Evolutionary conservation across 2,888 invertebrate species (phyloP), one percentile per base, ranked within the genome.

Genomic region (Apamea anceps): DNA sequence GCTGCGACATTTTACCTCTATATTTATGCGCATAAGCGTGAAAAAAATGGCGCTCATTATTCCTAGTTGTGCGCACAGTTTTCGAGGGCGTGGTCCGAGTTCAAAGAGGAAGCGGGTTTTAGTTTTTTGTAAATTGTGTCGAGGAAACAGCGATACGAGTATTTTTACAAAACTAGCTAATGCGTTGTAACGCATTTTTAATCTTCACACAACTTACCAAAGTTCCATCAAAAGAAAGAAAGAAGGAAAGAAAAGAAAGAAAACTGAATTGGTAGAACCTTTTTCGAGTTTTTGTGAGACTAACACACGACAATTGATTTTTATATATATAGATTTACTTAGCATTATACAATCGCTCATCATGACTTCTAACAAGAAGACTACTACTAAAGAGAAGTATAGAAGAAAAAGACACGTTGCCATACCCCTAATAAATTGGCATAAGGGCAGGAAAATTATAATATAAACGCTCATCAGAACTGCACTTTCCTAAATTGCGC

Each of bases 21-120:
- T 88, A 87, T 88, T 87, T 88, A 88, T 88, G 81, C 81, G 81
- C 87, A 82, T 80, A 87, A 88, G 88, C 81, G 80, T 77, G 74
- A 87, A 88, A 83, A 57, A 88, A 87, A 88, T 85, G 87, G 65
- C 73, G 25, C 73, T 80, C 87, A 88, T 88, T 88, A 88, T 88
- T 88, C 76, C 80, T 86, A 85, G 82, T 79, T 82, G 80, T 82
- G 85, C 76, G 83, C 87, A 85, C 88, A 77, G 77, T 87, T 79
- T 63, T 65, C 32, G 13, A 66, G 45, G 32, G 42, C 7, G 2
- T 75, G 63, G 86, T 57, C 13, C 21, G 65, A 68, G 67, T 54
- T 37, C 48, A 45, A 21, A 62, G 63, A 32, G 18, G 7, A 4
- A 54, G 75, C 60, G 18, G 45, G 1, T 60, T 57, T 54, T 1